Base-by-base conservation (phyloP, 2,888 invertebrate genomes). In the Stenolophus ochropezus region DNA sequence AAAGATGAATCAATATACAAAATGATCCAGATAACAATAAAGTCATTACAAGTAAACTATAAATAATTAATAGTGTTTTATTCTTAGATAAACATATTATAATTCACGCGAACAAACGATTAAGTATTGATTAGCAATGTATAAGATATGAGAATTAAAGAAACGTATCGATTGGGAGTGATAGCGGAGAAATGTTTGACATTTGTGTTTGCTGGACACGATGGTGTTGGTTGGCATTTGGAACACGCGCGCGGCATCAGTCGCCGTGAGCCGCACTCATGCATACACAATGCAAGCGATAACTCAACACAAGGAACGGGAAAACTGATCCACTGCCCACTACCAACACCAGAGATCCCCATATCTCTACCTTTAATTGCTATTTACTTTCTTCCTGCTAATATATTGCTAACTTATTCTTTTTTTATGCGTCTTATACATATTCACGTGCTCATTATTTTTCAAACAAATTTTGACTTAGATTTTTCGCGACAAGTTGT, bases 251-350 rank as follows among this genome's bases (percentile, higher is more conserved):
- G 80, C 61, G 82, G 83, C 85, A 86, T 85, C 85, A 85, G 84
- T 86, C 85, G 84, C 84, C 73, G 84, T 84, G 84, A 84, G 84
- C 85, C 82, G 83, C 84, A 84, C 84, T 84, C 85, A 85, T 86
- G 85, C 85, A 86, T 86, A 85, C 85, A 83, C 83, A 85, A 85
- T 84, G 83, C 83, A 84, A 83, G 84, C 85, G 85, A 86, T 86
- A 86, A 84, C 85, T 84, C 85, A 83, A 73, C 77, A 65, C 53
- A 56, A 69, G 33, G 8, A 42, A 11, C 33, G 8, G 33, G 33
- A 42, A 42, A 21, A 76, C 56, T 25, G 16, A 14, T 65, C 74
- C 23, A 71, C 71, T 42, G n/a, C 16, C 20, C 73, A 73, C 21
- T 73, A 20, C 56, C 51, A 14, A 6, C 21, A 56, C 56, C 56